Evolutionary conservation across 2,797 vertebrate genomes (phyloP).

Genomic region (Thunnus albacares): DNA sequence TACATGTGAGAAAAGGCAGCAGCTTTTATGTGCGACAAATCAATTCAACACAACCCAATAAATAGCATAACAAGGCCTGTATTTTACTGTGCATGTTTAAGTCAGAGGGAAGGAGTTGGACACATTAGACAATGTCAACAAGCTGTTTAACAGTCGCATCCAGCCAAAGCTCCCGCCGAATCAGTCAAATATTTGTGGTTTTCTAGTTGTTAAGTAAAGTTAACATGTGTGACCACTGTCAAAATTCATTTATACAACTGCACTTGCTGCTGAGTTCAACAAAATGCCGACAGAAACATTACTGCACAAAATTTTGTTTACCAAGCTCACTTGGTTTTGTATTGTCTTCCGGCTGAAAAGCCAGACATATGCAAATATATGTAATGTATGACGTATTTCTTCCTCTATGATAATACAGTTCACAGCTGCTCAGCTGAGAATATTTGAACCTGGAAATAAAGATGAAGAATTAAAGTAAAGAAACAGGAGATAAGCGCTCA

Average conservation of each 20-base stretch:
- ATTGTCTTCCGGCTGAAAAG: background rate
- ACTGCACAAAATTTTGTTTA: background rate
- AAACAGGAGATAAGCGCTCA: background rate
- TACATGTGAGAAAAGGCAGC: background rate
- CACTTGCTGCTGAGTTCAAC: background rate
- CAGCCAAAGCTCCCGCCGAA: background rate
- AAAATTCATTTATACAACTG: background rate
- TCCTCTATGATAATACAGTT: background rate
- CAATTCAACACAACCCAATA: background rate
- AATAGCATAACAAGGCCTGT: background rate
- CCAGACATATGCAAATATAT: background rate
- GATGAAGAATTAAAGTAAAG: background rate
- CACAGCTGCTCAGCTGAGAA: constrained; percentile 2
- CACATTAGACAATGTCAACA: background rate
- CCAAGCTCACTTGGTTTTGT: background rate
- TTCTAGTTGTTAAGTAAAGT: background rate
- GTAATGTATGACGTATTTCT: background rate
- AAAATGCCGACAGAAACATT: background rate
- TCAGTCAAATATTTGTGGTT: background rate
- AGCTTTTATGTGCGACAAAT: background rate
- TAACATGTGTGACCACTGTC: background rate
- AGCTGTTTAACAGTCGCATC: background rate
- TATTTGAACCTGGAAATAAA: background rate
- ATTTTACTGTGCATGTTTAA: background rate
- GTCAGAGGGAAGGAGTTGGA: background rate